Evolutionary conservation across 2,113 vertebrate species (phyloP).

Genomic region (Pipra filicauda): DNA sequence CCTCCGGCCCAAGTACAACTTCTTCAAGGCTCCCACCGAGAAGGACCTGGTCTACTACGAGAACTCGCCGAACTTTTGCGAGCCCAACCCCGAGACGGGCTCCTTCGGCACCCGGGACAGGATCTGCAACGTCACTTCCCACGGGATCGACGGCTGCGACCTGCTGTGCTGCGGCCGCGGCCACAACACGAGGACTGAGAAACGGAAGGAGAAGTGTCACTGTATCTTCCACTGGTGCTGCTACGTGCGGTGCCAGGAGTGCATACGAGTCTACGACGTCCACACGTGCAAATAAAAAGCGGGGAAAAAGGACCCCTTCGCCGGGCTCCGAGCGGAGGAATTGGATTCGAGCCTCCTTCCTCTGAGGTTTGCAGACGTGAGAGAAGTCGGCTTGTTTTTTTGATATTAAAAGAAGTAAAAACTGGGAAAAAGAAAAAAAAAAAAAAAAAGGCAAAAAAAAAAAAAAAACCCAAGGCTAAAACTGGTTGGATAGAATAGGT

Average conservation of each 20-base stretch:
- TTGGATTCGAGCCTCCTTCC: slow-evolving; percentile 26
- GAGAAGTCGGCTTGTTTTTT: slow-evolving; percentile 17
- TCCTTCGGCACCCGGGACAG: slow-evolving; percentile 82
- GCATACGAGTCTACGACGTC: slow-evolving; percentile 79
- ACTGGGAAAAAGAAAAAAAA: neutral
- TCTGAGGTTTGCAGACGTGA: slow-evolving; percentile 40
- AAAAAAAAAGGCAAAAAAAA: neutral
- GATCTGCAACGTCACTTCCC: slow-evolving; percentile 81
- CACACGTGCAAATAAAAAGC: slow-evolving; percentile 81
- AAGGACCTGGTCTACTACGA: slow-evolving; percentile 84
- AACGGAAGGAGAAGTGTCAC: slow-evolving; percentile 79
- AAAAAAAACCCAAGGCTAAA: slow-evolving; percentile 2
- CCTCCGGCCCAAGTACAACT: slow-evolving; percentile 79
- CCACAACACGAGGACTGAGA: slow-evolving; percentile 81
- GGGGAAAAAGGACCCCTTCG: neutral
- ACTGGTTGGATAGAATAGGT: slow-evolving; percentile 64
- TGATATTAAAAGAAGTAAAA: slow-evolving; percentile 42
- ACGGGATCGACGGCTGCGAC: slow-evolving; percentile 83
- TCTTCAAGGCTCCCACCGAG: slow-evolving; percentile 82
- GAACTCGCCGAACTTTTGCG: slow-evolving; percentile 83
- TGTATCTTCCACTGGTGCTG: slow-evolving; percentile 87
- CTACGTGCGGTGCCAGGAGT: slow-evolving; percentile 85
- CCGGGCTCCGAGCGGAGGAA: slow-evolving; percentile 26
- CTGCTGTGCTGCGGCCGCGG: slow-evolving; percentile 82
- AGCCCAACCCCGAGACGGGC: slow-evolving; percentile 80